Conservation (phyloP, 2,797 vertebrate genomes). For the Lycodopsis pacificus region DNA sequence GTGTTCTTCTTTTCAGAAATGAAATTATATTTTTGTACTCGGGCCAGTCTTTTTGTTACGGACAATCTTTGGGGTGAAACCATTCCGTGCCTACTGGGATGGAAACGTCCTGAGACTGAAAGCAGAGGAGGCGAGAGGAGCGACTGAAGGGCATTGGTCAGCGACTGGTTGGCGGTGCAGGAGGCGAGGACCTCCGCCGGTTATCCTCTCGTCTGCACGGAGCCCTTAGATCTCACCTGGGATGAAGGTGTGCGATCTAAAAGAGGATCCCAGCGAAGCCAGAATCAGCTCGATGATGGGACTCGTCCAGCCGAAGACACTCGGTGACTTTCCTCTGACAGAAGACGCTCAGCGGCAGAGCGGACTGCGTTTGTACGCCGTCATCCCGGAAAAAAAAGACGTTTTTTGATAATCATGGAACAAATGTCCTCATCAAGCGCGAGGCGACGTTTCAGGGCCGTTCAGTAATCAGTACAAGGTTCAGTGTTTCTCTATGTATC, state of each 20-base stretch:
- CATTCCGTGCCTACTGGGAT: constrained; percentile 89
- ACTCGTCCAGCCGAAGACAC: constrained; percentile 53
- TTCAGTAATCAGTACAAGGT: constrained; percentile 64
- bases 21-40: constrained; percentile 86
- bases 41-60: constrained; percentile 82
- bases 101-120: constrained; percentile 57
- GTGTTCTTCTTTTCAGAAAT: constrained; percentile 68
- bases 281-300: constrained; percentile 32
- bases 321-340: neutral
- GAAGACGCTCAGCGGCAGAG: constrained; percentile 5
- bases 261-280: constrained; percentile 55
- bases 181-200: constrained; percentile 32
- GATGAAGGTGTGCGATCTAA: neutral
- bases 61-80: constrained; percentile 82
- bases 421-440: constrained; percentile 30
- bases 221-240: constrained; percentile 3
- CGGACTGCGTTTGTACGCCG: constrained; percentile 15
- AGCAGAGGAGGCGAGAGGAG: constrained; percentile 31
- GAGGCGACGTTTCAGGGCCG: constrained; percentile 67
- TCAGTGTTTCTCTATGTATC: constrained; percentile 76
- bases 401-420: constrained; percentile 54
- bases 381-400: constrained; percentile 12
- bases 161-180: constrained; percentile 35
- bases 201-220: constrained; percentile 22
- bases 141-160: constrained; percentile 61